These are phyloP conservation scores for Drosophila antonietae DNA, from an alignment of 2,888 invertebrate genomes.

Conservation along the genomic window DNA sequence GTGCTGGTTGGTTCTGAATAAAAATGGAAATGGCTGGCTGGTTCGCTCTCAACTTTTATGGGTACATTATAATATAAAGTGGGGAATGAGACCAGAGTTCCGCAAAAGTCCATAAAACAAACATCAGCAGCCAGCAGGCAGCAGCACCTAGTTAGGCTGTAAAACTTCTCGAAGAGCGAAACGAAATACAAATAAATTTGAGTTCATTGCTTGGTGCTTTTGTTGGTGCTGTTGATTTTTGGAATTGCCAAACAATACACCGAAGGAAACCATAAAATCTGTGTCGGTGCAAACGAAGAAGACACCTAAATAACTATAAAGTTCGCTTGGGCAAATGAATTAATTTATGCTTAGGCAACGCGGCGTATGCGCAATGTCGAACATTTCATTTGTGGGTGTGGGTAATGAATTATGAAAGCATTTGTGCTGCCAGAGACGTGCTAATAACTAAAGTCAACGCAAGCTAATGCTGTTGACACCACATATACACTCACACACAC, in stretches of 20 bases:
- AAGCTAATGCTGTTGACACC: conserved; percentile 58
- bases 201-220: conserved; percentile 15
- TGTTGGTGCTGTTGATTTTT: conserved; percentile 6
- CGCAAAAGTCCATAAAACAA: conserved; percentile 51
- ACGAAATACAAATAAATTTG: conserved; percentile 27
- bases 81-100: conserved; percentile 4
- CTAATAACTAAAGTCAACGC: conserved; percentile 64
- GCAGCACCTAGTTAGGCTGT: conserved; percentile 19
- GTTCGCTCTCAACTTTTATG: conserved; percentile 55
- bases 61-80: conserved; percentile 53
- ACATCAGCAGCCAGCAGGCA: conserved; percentile 21
- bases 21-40: conserved; percentile 56
- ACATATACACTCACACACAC: neutral
- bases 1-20: conserved; percentile 6
- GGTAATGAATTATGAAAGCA: conserved; percentile 59
- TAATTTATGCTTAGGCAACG: conserved; percentile 34
- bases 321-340: conserved; percentile 32
- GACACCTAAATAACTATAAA: conserved; percentile 29
- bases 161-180: conserved; percentile 31
- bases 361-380: conserved; percentile 40
- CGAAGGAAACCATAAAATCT: conserved; percentile 11
- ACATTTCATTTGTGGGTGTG: conserved; percentile 11
- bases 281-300: neutral
- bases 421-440: conserved; percentile 42
- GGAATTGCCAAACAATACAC: conserved; percentile 40